A percentile compares a stretch with the other conserved stretches of the same genome.
phyloP scores from a whole-genome alignment of 1,140 invertebrate genomes.

The Drosophila suzukii region DNA sequence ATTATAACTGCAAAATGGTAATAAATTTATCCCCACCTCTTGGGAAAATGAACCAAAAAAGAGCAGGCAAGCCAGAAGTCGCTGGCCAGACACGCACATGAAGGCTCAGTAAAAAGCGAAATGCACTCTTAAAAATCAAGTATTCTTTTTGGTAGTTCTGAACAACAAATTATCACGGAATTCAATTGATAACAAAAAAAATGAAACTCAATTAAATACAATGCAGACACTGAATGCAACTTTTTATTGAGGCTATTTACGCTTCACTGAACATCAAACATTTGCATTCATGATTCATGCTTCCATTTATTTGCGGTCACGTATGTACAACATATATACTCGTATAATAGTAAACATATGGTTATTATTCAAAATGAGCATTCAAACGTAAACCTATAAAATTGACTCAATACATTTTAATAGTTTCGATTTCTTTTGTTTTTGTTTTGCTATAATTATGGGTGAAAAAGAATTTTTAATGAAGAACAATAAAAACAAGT shows the following conservation, averaged over 20 bases:
- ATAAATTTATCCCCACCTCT: conserved; percentile 65
- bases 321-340: background rate
- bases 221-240: background rate
- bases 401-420: background rate
- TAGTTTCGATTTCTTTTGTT: background rate
- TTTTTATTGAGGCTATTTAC: background rate
- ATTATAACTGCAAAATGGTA: conserved; percentile 81
- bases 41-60: conserved; percentile 23
- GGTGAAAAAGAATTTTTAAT: background rate
- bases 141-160: background rate
- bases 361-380: background rate
- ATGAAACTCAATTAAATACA: background rate
- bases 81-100: conserved; percentile 54
- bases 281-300: background rate
- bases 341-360: background rate
- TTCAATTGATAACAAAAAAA: background rate
- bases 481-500: background rate
- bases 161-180: no score
- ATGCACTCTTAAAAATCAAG: conserved; percentile 24
- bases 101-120: conserved; percentile 3
- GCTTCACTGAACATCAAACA: background rate
- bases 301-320: background rate
- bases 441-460: background rate
- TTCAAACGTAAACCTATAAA: background rate
- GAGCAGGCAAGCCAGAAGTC: conserved; percentile 16